Base-by-base conservation (phyloP, 2,797 vertebrate genomes). In the Gambusia yucatana region DNA sequence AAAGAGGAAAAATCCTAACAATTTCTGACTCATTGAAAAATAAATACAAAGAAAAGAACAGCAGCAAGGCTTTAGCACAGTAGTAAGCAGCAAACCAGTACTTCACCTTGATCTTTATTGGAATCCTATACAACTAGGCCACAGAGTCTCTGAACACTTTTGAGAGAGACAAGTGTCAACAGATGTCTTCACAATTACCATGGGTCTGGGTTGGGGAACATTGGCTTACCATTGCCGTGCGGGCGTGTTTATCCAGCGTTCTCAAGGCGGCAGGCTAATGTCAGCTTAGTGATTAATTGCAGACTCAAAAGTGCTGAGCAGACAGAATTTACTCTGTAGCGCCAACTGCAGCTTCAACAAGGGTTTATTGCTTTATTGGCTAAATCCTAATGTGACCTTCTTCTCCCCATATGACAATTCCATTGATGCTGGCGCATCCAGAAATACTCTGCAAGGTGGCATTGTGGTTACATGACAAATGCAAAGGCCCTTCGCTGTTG, bases 341-440 rank as follows among this genome's bases (percentile, higher is more conserved):
- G 85, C 92, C 90, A 81, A 93, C 88, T 91, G 84, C 89, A 87
- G 88, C 90, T 90, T 84, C 90, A 86, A 92, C 89, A 84, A 90
- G 89, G 84, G 80, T 92, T 94, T 92, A 94, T 93, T 93, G 92
- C 92, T 93, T 93, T 93, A 92, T 94, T 91, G 89, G 94, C 93
- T 92, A 87, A 94, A 92, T 94, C 89, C 83, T 90, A 92, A 94
- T 92, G 86, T 88, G 87, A 89, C 86, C 89, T 87, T 81, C 83
- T 89, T 86, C 72, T 57, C 78, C 76, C 76, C 77, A 76, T 76
- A 73, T 72, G 81, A 86, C 69, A 65, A 72, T 80, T 90, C 84
- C 88, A 87, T 59, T 63, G 88, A 81, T 82, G 77, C 80, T 25
- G 71, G 84, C 79, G 77, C 80, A 85, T 88, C 88, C 65, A 39